Conservation (phyloP, 2,797 vertebrate genomes). For the Urosaurus nigricauda region DNA sequence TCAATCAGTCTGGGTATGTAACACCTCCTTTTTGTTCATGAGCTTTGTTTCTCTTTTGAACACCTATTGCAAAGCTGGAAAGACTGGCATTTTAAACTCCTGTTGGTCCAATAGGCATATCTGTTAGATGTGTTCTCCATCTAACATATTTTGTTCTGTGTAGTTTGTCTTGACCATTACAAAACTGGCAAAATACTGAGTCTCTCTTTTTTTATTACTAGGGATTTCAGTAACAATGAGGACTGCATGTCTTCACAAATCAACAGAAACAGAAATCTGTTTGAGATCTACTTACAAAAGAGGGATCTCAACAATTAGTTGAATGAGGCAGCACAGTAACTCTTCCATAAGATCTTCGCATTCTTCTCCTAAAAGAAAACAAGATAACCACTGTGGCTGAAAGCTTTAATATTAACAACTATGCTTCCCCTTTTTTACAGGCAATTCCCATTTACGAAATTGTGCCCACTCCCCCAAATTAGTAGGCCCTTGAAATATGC, state of each 20-base stretch:
- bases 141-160: neutral
- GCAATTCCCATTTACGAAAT: neutral
- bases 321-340: slow-evolving; percentile 92
- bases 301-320: slow-evolving; percentile 95
- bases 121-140: no score
- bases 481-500: no score
- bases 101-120: neutral
- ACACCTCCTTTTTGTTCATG: neutral
- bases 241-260: neutral
- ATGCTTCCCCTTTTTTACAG: neutral
- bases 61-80: neutral
- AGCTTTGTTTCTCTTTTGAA: neutral
- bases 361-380: slow-evolving; percentile 78
- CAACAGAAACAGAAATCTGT: neutral
- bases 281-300: slow-evolving; percentile 87
- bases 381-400: slow-evolving; percentile 1
- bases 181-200: neutral
- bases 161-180: neutral
- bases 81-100: slow-evolving; percentile 8
- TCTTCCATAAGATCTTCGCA: slow-evolving; percentile 95
- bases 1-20: neutral
- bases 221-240: neutral
- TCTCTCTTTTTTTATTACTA: neutral
- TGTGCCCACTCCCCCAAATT: neutral
- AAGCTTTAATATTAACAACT: neutral